Evolutionary conservation across 2,888 invertebrate genomes (phyloP).

Genomic region (Antheraea assamensis): DNA sequence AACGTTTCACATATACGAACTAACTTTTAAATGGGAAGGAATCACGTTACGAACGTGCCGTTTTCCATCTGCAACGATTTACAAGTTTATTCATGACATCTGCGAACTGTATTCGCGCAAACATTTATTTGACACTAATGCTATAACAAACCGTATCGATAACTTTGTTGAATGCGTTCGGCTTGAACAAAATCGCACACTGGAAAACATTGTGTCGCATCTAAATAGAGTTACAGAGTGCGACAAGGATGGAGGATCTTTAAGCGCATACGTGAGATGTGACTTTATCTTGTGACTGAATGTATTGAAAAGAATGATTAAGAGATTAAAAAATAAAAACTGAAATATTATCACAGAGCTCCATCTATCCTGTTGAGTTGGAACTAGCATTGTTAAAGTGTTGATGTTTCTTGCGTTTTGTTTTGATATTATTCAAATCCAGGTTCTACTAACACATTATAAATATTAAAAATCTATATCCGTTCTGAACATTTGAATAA

Average conservation of each 20-base stretch:
- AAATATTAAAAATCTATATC: neutral
- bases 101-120: constrained; percentile 23
- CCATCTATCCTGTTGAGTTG: neutral
- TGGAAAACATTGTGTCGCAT: constrained; percentile 17
- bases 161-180: constrained; percentile 11
- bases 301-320: constrained; percentile 12
- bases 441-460: neutral
- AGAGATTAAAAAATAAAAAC: constrained; percentile 6
- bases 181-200: constrained; percentile 7
- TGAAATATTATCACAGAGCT: neutral
- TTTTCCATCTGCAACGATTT: constrained; percentile 24
- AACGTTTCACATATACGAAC: constrained; percentile 12
- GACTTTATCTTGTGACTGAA: constrained; percentile 22
- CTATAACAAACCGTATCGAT: neutral
- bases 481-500: too few relatives aligned
- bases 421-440: neutral
- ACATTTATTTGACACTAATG: constrained; percentile 15
- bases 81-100: constrained; percentile 29
- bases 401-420: neutral
- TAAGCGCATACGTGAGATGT: constrained; percentile 17
- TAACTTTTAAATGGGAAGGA: constrained; percentile 15
- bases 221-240: constrained; percentile 16
- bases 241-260: constrained; percentile 18
- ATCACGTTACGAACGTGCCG: constrained; percentile 19
- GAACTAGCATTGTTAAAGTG: neutral